A percentile compares a stretch with the other conserved stretches of the same genome.
phyloP scores from a whole-genome alignment of 2,888 invertebrate species.

The Lamellibrachia columna region DNA sequence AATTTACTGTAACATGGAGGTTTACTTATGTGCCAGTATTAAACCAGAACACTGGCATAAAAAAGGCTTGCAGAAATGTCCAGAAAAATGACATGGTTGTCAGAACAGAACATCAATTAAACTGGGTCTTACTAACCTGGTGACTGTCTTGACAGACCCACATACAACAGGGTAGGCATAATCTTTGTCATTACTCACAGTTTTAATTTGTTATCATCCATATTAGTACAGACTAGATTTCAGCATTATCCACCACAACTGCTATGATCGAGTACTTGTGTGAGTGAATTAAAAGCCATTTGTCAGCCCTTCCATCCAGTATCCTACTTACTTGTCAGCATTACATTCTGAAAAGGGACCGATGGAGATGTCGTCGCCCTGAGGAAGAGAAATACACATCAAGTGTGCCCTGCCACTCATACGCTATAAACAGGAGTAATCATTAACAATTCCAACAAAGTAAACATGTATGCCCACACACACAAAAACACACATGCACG shows the following conservation, averaged over 20 bases:
- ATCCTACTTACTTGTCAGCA: neutral
- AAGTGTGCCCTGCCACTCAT: neutral
- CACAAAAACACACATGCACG: neutral
- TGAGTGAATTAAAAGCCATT: neutral
- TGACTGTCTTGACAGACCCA: no score
- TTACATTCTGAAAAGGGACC: conserved; percentile 10
- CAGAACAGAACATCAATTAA: neutral
- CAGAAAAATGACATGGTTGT: neutral
- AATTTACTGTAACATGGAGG: no score
- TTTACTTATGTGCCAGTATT: neutral
- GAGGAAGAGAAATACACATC: neutral
- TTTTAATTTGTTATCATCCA: neutral
- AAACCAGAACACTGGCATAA: neutral
- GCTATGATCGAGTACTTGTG: neutral
- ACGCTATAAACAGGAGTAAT: neutral
- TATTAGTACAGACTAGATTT: neutral
- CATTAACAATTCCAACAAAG: neutral
- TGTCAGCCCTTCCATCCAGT: neutral
- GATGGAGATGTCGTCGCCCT: neutral
- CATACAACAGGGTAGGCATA: no score
- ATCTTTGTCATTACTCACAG: neutral
- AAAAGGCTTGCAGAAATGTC: neutral
- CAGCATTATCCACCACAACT: neutral
- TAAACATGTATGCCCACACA: neutral
- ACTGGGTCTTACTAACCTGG: neutral